Conservation (phyloP, 2,888 invertebrate species). For the Eucriotettix oculatus region DNA sequence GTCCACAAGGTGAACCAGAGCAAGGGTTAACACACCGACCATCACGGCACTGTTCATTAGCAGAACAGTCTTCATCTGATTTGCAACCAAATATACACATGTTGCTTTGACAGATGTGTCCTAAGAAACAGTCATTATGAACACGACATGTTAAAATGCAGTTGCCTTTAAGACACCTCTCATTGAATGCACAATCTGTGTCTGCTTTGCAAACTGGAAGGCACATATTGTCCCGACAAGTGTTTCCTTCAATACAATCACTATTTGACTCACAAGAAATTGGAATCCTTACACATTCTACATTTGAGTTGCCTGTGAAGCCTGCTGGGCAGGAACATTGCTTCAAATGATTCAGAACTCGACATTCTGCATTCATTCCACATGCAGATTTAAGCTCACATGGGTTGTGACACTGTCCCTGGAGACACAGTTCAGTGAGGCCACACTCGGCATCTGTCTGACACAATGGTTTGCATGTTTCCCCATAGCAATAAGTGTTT, state of each 20-base stretch:
- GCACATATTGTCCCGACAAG: conserved; percentile 70
- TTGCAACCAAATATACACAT: conserved; percentile 77
- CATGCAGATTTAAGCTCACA: conserved; percentile 61
- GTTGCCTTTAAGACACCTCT: conserved; percentile 66
- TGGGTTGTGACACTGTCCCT: conserved; percentile 67
- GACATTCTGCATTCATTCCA: conserved; percentile 69
- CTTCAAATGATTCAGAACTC: conserved; percentile 51
- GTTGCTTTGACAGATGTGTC: conserved; percentile 73
- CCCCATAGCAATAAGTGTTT: conserved; percentile 67
- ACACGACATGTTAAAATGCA: conserved; percentile 78
- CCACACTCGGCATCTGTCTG: conserved; percentile 64
- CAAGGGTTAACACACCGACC: conserved; percentile 72
- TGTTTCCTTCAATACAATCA: conserved; percentile 54
- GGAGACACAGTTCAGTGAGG: conserved; percentile 57
- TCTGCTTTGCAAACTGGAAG: conserved; percentile 58
- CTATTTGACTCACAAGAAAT: conserved; percentile 50
- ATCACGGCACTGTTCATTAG: conserved; percentile 62
- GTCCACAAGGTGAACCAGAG: conserved; percentile 60
- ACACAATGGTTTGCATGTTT: conserved; percentile 66
- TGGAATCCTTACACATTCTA: conserved; percentile 74
- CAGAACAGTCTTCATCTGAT: conserved; percentile 72
- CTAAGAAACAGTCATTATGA: conserved; percentile 83
- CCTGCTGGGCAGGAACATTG: conserved; percentile 70
- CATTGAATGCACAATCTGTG: conserved; percentile 74
- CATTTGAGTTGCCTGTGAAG: conserved; percentile 68